Conservation (phyloP, 2,888 invertebrate species). For the Acanthosepion lycidas region DNA sequence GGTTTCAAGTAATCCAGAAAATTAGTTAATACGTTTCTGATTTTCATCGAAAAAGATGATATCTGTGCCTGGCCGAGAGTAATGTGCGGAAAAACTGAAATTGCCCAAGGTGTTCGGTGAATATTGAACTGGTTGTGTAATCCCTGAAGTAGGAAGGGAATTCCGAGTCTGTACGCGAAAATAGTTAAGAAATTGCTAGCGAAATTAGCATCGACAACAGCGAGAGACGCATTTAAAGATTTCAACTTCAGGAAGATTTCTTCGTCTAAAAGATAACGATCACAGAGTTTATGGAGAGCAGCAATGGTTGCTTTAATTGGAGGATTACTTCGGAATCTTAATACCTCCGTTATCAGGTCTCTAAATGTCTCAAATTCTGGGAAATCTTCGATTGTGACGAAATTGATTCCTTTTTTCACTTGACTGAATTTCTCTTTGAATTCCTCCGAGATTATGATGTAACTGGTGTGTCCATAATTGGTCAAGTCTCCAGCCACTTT, state of each 20-base stretch:
- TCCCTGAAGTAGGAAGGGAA: neutral
- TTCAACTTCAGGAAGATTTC: neutral
- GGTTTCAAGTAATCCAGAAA: too few relatives aligned
- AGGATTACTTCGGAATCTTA: neutral
- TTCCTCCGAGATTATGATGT: neutral
- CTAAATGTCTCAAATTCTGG: neutral
- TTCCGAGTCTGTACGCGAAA: neutral
- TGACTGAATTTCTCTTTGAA: neutral
- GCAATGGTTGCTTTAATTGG: neutral
- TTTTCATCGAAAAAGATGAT: too few relatives aligned
- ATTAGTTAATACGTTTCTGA: too few relatives aligned
- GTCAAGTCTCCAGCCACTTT: neutral
- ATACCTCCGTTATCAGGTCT: neutral
- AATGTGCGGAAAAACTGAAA: neutral
- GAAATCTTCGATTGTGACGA: neutral
- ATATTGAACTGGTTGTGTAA: neutral
- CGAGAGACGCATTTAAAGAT: neutral
- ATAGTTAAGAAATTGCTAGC: neutral
- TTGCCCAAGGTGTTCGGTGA: neutral
- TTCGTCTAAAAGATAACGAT: neutral
- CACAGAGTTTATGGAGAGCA: neutral
- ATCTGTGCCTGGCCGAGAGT: neutral
- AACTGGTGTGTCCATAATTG: neutral
- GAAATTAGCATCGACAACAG: neutral
- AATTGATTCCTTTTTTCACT: neutral